A percentile compares a stretch with the other conserved stretches of the same genome.
Evolutionary conservation across 2,113 vertebrate genomes (phyloP).

Genomic region (Bufo bufo): DNA sequence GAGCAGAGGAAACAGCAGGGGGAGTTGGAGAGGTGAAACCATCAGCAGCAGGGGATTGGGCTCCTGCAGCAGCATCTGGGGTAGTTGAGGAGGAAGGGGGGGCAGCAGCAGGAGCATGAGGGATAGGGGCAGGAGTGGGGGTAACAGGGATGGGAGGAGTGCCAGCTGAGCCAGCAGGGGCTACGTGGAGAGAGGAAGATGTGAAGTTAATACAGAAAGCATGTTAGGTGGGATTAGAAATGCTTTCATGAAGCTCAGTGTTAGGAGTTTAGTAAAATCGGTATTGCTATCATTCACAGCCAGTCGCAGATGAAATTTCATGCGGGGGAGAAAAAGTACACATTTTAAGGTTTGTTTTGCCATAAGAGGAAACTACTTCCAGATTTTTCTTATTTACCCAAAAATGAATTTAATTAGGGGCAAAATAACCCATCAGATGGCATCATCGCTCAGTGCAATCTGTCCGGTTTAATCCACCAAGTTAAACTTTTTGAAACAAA

Average conservation of each 20-base stretch:
- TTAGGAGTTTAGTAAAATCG: constrained; percentile 65
- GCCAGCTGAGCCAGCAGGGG: constrained; percentile 78
- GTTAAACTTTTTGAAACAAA: too few relatives aligned
- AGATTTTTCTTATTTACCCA: background rate
- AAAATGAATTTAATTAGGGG: background rate
- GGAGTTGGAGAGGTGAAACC: constrained; percentile 90
- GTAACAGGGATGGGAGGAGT: constrained; percentile 81
- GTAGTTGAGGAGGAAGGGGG: constrained; percentile 78
- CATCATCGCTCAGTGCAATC: background rate
- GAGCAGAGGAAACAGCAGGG: constrained; percentile 87
- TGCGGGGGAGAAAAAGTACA: constrained; percentile 43
- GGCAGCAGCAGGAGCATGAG: constrained; percentile 74
- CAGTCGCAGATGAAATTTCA: constrained; percentile 58
- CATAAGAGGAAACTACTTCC: background rate
- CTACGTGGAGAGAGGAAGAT: constrained; percentile 76
- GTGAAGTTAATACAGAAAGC: constrained; percentile 72
- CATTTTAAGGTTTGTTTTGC: constrained; percentile 11
- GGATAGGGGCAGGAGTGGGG: constrained; percentile 73
- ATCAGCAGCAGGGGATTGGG: constrained; percentile 85
- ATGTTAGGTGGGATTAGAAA: constrained; percentile 73
- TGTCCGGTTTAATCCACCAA: too few relatives aligned
- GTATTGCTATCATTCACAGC: constrained; percentile 60
- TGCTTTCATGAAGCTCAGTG: constrained; percentile 64
- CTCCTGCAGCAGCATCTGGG: constrained; percentile 80
- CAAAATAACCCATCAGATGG: background rate